Evolutionary conservation across 2,797 vertebrate genomes (phyloP).

Genomic region (Tangara arthus): DNA sequence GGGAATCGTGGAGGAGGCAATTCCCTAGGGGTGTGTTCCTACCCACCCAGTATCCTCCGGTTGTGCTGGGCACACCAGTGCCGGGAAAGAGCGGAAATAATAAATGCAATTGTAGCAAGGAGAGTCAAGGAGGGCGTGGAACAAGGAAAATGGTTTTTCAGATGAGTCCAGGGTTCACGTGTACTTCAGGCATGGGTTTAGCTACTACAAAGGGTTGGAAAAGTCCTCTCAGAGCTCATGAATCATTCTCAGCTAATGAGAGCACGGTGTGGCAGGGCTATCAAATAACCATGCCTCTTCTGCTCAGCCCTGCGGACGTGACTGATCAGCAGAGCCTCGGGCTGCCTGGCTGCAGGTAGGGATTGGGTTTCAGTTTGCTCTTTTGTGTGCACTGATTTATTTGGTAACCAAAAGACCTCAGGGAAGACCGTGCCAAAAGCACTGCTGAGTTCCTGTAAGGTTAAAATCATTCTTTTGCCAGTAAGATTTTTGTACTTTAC

Average conservation of each 20-base stretch:
- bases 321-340: not conserved
- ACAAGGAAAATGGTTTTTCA: not conserved
- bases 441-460: not conserved
- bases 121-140: accelerated
- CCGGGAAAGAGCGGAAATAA: not conserved
- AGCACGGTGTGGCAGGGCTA: not conserved
- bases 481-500: not conserved
- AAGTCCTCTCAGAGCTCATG: conserved; percentile 7
- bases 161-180: not conserved
- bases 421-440: not conserved
- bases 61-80: not conserved
- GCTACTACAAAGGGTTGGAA: not conserved
- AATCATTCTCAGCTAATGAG: conserved; percentile 42
- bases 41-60: not conserved
- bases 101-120: not conserved
- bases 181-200: not conserved
- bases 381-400: not conserved
- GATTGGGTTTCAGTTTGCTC: not conserved
- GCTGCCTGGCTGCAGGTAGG: conserved; percentile 3
- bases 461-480: not conserved
- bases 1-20: too few relatives aligned
- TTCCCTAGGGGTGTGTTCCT: not conserved
- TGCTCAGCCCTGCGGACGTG: conserved; percentile 2
- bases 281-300: conserved; percentile 14
- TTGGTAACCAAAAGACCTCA: not conserved